Conservation (phyloP, 2,888 invertebrate species). For the Andricus curvator region DNA sequence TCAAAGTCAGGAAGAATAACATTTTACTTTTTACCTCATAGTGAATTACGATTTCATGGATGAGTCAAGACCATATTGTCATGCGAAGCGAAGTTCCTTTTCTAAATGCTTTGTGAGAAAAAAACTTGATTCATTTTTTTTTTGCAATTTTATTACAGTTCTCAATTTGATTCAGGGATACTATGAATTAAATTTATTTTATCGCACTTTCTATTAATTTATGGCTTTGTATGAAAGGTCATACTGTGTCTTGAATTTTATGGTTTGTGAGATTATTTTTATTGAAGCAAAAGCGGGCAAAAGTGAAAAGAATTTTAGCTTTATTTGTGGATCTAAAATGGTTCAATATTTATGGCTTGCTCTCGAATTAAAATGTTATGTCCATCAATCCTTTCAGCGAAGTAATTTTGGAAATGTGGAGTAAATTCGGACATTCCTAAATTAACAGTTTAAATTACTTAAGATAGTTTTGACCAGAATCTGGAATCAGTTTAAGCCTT, state of each 20-base stretch:
- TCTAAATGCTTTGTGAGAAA: not conserved
- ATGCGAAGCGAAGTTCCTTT: constrained; percentile 5
- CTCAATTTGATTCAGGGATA: not conserved
- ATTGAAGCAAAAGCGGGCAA: constrained; percentile 14
- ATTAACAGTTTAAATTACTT: too few relatives aligned
- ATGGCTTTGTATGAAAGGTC: not conserved
- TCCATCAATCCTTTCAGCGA: too few relatives aligned
- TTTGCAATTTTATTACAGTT: not conserved
- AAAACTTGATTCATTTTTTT: not conserved
- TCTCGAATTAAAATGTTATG: too few relatives aligned
- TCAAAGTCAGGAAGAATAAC: not conserved
- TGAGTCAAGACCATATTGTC: constrained; percentile 12
- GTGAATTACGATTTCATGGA: constrained; percentile 9
- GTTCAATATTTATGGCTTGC: not conserved
- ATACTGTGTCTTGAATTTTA: too few relatives aligned
- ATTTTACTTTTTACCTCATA: constrained; percentile 8
- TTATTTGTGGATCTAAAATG: not conserved
- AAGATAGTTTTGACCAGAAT: too few relatives aligned
- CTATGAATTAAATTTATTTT: not conserved
- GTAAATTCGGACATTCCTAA: too few relatives aligned
- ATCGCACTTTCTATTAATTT: constrained; percentile 21
- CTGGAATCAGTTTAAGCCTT: too few relatives aligned
- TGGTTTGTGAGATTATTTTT: not conserved
- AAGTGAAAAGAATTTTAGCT: constrained; percentile 27
- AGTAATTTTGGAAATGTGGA: too few relatives aligned